Evolutionary conservation across 2,888 invertebrate species (phyloP).

Genomic region (Plebejus argus): DNA sequence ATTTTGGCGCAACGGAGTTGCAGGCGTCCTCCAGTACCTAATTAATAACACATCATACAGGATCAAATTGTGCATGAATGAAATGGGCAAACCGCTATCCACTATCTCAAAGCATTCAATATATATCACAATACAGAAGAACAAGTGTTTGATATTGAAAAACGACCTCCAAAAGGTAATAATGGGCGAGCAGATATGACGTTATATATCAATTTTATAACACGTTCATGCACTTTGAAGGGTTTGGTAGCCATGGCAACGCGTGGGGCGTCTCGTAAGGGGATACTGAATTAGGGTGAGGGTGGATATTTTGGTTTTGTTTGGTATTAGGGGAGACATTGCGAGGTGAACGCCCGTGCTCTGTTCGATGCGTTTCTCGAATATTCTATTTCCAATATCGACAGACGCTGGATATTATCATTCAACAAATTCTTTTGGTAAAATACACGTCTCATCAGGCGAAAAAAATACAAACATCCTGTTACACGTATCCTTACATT

Average conservation of each 20-base stretch:
- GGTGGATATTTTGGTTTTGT: conserved; percentile 73
- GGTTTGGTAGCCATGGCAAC: conserved; percentile 62
- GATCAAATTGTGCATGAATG: background rate
- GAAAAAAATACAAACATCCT: too few relatives aligned
- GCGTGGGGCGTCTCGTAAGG: conserved; percentile 60
- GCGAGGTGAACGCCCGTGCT: conserved; percentile 73
- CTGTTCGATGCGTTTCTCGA: conserved; percentile 39
- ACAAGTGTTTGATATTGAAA: conserved; percentile 4
- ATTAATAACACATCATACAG: too few relatives aligned
- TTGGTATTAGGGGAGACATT: conserved; percentile 66
- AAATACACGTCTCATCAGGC: background rate
- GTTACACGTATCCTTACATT: too few relatives aligned
- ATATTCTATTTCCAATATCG: conserved; percentile 26
- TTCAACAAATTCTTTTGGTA: background rate
- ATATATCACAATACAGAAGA: background rate
- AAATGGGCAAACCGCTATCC: background rate
- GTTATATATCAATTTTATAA: conserved; percentile 32
- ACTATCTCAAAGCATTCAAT: background rate
- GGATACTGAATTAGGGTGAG: conserved; percentile 72
- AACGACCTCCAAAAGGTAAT: background rate
- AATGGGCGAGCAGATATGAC: conserved; percentile 9
- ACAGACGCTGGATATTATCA: conserved; percentile 17
- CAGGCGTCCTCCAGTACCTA: too few relatives aligned
- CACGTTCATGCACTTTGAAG: conserved; percentile 57
- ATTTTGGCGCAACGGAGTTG: too few relatives aligned